These are phyloP conservation scores for Euschistus heros DNA, from an alignment of 1,140 invertebrate species.

Conservation along the genomic window DNA sequence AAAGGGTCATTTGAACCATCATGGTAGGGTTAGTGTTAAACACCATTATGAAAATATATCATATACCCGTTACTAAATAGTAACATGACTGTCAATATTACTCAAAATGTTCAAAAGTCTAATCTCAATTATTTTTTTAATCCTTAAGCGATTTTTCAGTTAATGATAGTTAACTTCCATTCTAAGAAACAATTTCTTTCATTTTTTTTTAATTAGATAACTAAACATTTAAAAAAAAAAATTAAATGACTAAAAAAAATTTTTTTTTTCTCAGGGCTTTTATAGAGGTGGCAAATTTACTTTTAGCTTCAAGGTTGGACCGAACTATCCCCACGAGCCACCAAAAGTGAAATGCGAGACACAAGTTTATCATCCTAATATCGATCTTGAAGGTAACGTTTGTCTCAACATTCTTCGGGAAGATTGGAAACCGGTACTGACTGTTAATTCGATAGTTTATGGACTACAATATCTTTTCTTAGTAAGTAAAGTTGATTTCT, in stretches of 20 bases:
- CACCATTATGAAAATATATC: too few relatives aligned
- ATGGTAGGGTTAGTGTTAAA: too few relatives aligned
- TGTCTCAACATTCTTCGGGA: slow-evolving; percentile 90
- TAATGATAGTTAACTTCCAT: too few relatives aligned
- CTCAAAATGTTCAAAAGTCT: too few relatives aligned
- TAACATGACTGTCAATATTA: too few relatives aligned
- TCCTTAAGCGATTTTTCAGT: too few relatives aligned
- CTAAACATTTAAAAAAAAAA: neutral
- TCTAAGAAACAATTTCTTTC: too few relatives aligned
- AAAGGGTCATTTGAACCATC: too few relatives aligned
- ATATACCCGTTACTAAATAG: too few relatives aligned
- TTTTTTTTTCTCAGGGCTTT: slow-evolving; percentile 60
- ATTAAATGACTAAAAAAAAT: neutral
- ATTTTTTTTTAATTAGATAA: neutral
- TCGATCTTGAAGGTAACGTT: slow-evolving; percentile 89
- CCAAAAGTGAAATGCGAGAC: slow-evolving; percentile 93
- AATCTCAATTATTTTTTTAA: too few relatives aligned
- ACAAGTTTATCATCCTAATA: slow-evolving; percentile 90
- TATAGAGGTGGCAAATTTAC: slow-evolving; percentile 87
- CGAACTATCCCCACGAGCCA: slow-evolving; percentile 92
- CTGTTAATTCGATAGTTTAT: slow-evolving; percentile 96
- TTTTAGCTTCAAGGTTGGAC: slow-evolving; percentile 96
- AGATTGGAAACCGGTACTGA: slow-evolving; percentile 98
- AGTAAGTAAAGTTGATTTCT: slow-evolving; percentile 45
- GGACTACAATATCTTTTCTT: slow-evolving; percentile 95